phyloP scores from a whole-genome alignment of 2,888 invertebrate species.

The Chrysolina haemoptera region DNA sequence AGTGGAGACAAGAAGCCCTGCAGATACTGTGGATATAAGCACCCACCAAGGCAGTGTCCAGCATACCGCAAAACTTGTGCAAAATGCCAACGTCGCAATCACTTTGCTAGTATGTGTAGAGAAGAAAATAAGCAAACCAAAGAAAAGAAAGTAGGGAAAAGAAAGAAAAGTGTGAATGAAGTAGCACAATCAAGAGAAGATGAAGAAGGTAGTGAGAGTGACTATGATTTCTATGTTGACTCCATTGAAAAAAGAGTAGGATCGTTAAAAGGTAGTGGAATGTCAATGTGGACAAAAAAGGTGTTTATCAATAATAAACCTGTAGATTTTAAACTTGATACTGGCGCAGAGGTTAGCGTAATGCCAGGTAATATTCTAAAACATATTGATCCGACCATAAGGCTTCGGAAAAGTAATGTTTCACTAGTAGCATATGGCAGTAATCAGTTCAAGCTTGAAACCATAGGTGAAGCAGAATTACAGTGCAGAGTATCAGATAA shows the following conservation, averaged over 20 bases:
- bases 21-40: too few relatives aligned
- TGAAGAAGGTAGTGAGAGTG: too few relatives aligned
- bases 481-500: slow-evolving; percentile 27
- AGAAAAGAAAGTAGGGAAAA: too few relatives aligned
- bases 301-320: not conserved
- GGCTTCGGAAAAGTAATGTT: slow-evolving; percentile 16
- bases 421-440: slow-evolving; percentile 41
- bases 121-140: too few relatives aligned
- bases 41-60: too few relatives aligned
- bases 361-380: not conserved
- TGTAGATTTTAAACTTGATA: slow-evolving; percentile 18
- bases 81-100: too few relatives aligned
- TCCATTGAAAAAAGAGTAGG: not conserved
- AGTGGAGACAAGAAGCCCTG: too few relatives aligned
- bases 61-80: too few relatives aligned
- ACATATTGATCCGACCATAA: not conserved
- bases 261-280: not conserved
- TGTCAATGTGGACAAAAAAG: not conserved
- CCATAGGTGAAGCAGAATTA: slow-evolving; percentile 33
- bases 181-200: too few relatives aligned
- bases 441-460: slow-evolving; percentile 36
- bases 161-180: too few relatives aligned
- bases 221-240: too few relatives aligned
- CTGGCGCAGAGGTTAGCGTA: slow-evolving; percentile 18
- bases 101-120: too few relatives aligned